phyloP scores from a whole-genome alignment of 2,113 vertebrate genomes.

The Tyrannus savana region DNA sequence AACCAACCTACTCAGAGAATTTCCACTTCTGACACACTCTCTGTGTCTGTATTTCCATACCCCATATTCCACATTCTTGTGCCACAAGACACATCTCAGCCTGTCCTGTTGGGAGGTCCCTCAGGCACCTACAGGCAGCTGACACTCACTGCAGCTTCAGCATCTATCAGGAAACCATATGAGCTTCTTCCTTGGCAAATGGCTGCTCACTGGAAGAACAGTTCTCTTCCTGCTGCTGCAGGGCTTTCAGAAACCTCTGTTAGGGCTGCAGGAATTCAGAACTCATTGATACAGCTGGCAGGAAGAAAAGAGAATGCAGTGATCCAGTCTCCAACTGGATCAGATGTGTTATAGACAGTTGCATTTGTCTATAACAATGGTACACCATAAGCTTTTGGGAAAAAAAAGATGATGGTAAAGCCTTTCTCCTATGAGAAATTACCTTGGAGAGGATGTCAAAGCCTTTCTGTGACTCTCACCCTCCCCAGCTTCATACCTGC shows the following conservation, averaged over 20 bases:
- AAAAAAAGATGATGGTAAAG: background rate
- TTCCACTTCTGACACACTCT: background rate
- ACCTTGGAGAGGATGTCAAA: background rate
- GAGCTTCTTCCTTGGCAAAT: background rate
- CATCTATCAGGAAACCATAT: background rate
- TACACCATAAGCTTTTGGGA: background rate
- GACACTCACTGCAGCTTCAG: background rate
- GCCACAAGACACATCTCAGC: background rate
- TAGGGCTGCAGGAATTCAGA: background rate
- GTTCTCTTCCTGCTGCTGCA: background rate
- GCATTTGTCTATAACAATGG: background rate
- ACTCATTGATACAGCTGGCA: background rate
- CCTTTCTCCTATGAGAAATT: background rate
- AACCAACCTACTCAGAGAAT: background rate
- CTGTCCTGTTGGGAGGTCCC: background rate
- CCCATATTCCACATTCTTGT: background rate
- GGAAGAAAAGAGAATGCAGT: background rate
- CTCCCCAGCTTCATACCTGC: background rate
- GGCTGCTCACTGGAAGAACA: background rate
- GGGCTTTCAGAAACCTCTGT: background rate
- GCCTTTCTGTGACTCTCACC: background rate
- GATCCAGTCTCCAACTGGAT: background rate
- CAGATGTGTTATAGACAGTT: rapidly evolving
- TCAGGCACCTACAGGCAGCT: background rate
- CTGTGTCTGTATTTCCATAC: background rate